These are phyloP conservation scores for Alentia gelatinosa DNA, from an alignment of 2,888 invertebrate genomes.

Conservation along the genomic window DNA sequence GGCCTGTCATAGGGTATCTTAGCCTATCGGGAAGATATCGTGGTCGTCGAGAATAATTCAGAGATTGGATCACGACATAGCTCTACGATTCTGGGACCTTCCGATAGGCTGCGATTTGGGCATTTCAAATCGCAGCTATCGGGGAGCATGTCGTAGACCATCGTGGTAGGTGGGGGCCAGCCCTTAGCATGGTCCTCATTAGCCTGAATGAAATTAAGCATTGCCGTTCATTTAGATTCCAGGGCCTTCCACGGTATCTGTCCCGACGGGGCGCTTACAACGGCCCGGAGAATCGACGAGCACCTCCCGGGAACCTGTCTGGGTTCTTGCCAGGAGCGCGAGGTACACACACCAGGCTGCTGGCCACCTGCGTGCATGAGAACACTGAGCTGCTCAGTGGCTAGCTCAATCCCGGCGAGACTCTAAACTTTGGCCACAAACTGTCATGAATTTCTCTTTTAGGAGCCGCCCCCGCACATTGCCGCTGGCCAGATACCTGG, in stretches of 20 bases:
- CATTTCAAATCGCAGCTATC: too few species aligned
- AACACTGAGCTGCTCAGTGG: neutral
- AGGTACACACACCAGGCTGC: neutral
- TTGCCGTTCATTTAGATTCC: conserved; percentile 6
- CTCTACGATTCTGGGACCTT: too few species aligned
- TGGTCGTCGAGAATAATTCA: too few species aligned
- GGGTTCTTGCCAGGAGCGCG: neutral
- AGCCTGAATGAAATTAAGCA: neutral
- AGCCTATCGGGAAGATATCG: too few species aligned
- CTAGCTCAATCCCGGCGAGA: neutral
- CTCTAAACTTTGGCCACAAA: neutral
- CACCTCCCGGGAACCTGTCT: neutral
- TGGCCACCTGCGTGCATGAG: neutral
- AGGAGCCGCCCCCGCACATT: neutral
- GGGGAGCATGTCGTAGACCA: too few species aligned
- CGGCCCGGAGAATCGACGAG: neutral
- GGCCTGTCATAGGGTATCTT: too few species aligned
- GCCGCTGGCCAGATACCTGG: neutral
- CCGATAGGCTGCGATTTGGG: too few species aligned
- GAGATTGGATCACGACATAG: neutral
- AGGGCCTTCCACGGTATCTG: neutral
- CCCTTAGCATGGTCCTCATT: neutral
- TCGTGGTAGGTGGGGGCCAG: too few species aligned
- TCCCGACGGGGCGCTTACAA: neutral
- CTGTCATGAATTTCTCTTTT: too few species aligned